phyloP scores from a whole-genome alignment of 2,888 invertebrate species.

The Drosophila setosimentum region DNA sequence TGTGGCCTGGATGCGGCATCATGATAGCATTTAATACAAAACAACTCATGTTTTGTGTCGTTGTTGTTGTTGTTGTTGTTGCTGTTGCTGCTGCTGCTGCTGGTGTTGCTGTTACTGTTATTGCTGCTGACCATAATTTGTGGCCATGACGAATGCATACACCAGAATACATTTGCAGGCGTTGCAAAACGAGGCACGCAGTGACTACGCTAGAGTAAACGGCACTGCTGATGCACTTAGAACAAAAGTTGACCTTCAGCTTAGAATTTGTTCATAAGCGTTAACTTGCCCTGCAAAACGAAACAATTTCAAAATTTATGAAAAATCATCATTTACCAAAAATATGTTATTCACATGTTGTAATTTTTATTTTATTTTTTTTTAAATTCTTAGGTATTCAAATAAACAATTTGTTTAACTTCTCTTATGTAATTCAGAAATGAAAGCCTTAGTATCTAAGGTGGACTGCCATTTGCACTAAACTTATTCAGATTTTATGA shows the following conservation, averaged over 20 bases:
- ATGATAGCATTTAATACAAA: slow-evolving; percentile 71
- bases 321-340: not conserved
- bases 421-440: not conserved
- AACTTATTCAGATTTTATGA: not conserved
- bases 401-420: no score
- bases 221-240: not conserved
- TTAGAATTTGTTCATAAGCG: not conserved
- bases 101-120: slow-evolving; percentile 21
- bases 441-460: not conserved
- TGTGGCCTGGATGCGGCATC: slow-evolving; percentile 59
- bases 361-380: not conserved
- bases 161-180: slow-evolving; percentile 65
- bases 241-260: not conserved
- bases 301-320: not conserved
- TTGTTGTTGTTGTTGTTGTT: slow-evolving; percentile 4
- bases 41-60: slow-evolving; percentile 36
- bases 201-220: slow-evolving; percentile 3
- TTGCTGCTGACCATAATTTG: slow-evolving; percentile 46
- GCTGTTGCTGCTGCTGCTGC: not conserved
- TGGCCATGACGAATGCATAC: slow-evolving; percentile 69
- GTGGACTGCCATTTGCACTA: not conserved
- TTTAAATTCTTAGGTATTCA: no score
- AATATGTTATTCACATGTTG: not conserved
- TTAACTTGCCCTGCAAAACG: not conserved
- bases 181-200: slow-evolving; percentile 69